phyloP scores from a whole-genome alignment of 2,888 invertebrate genomes.

The Clitarchus hookeri region DNA sequence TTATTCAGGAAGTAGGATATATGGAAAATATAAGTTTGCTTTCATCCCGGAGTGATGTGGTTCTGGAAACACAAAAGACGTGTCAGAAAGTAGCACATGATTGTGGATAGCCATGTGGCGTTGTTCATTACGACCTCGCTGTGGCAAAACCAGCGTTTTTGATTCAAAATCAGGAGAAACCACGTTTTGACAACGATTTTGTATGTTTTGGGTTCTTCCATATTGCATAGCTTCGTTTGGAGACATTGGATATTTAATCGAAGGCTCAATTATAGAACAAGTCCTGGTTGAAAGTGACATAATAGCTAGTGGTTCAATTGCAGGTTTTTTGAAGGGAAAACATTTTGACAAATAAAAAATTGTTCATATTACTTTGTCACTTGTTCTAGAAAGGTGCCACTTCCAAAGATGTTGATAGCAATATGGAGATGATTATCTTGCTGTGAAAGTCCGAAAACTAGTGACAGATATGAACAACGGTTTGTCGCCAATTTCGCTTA shows the following conservation, averaged over 20 bases:
- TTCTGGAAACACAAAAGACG: too few relatives aligned
- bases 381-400: conserved; percentile 21
- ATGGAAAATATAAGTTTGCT: too few relatives aligned
- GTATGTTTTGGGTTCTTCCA: conserved; percentile 18
- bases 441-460: conserved; percentile 12
- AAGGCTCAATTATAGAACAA: conserved; percentile 11
- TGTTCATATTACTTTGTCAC: conserved; percentile 10
- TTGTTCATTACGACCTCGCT: conserved; percentile 25
- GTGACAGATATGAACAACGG: conserved; percentile 11
- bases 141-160: conserved; percentile 11
- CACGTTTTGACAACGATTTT: conserved; percentile 18
- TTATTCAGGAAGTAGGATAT: conserved; percentile 22
- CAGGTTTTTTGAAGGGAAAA: conserved; percentile 17
- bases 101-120: conserved; percentile 3
- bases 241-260: conserved; percentile 17
- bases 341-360: background rate
- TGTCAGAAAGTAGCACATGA: conserved; percentile 22
- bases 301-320: conserved; percentile 18
- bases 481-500: conserved; percentile 10
- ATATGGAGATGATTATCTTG: conserved; percentile 3
- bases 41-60: too few relatives aligned
- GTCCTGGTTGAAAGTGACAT: conserved; percentile 23
- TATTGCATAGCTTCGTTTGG: conserved; percentile 25
- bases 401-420: background rate
- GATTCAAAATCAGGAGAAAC: too few relatives aligned